A percentile compares a stretch with the other conserved stretches of the same genome.
phyloP scores from a whole-genome alignment of 2,888 invertebrate genomes.

The Dynastes maya region DNA sequence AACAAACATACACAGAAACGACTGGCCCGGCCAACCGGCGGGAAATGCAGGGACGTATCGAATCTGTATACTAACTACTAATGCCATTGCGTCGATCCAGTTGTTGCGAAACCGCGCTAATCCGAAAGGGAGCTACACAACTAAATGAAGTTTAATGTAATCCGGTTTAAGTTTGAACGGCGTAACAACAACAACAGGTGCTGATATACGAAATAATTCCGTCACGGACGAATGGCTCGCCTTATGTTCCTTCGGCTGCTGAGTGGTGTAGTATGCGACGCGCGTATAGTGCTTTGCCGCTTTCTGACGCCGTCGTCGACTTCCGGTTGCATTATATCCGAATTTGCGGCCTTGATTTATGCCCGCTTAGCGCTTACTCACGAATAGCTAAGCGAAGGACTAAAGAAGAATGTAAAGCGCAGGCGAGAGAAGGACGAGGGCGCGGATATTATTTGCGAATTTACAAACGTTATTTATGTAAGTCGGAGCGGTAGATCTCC shows the following conservation, averaged over 20 bases:
- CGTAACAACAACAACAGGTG: constrained; percentile 57
- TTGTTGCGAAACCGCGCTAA: constrained; percentile 54
- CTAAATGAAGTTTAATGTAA: constrained; percentile 61
- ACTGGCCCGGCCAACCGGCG: too few species aligned
- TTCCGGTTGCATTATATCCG: constrained; percentile 43
- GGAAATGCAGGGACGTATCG: too few species aligned
- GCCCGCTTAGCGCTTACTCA: neutral
- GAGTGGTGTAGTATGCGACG: neutral
- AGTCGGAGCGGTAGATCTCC: too few species aligned
- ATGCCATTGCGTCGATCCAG: constrained; percentile 28
- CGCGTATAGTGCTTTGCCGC: neutral
- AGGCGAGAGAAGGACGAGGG: too few species aligned
- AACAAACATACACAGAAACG: neutral
- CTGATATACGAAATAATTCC: constrained; percentile 53
- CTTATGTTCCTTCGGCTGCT: neutral
- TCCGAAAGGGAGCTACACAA: constrained; percentile 55
- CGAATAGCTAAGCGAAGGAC: too few species aligned
- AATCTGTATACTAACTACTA: too few species aligned
- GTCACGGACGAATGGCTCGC: constrained; percentile 28
- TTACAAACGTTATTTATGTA: too few species aligned
- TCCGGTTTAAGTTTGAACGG: constrained; percentile 57
- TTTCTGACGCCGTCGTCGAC: constrained; percentile 10
- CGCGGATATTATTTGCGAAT: too few species aligned
- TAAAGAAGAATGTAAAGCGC: too few species aligned
- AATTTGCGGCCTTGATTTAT: constrained; percentile 41